A percentile compares a stretch with the other conserved stretches of the same genome.
These are phyloP conservation scores for Watsonalla cultraria DNA, from an alignment of 2,888 invertebrate species.

Conservation along the genomic window DNA sequence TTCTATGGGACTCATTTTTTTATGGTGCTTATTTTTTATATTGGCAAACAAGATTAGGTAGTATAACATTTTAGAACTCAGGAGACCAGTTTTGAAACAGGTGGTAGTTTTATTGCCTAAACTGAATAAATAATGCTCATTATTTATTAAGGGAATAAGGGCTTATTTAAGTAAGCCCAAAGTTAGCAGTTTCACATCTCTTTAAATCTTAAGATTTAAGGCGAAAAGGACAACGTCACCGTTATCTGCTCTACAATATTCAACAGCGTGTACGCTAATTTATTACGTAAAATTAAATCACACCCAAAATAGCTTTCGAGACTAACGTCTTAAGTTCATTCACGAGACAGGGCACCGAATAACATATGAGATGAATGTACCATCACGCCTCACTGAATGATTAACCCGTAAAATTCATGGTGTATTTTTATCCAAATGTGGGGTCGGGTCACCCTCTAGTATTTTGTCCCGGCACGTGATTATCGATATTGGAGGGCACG, in stretches of 20 bases:
- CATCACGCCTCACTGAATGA: constrained; percentile 20
- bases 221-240: neutral
- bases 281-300: constrained; percentile 10
- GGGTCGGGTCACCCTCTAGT: constrained; percentile 50
- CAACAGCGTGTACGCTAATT: neutral
- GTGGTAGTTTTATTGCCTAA: no score
- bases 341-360: constrained; percentile 42
- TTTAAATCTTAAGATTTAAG: neutral
- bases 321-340: constrained; percentile 22
- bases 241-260: neutral
- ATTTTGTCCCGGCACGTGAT: constrained; percentile 59
- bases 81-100: no score
- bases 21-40: neutral
- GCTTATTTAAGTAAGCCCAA: no score
- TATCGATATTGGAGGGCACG: constrained; percentile 62
- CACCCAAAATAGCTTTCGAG: constrained; percentile 12
- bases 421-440: constrained; percentile 55
- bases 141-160: no score
- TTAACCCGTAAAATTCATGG: constrained; percentile 58
- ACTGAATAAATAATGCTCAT: no score
- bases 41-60: neutral
- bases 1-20: constrained; percentile 22
- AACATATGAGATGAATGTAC: constrained; percentile 37
- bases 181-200: neutral
- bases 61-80: no score